A percentile compares a stretch with the other conserved stretches of the same genome.
phyloP scores from a whole-genome alignment of 2,888 invertebrate species.

The Epinotia ramella region DNA sequence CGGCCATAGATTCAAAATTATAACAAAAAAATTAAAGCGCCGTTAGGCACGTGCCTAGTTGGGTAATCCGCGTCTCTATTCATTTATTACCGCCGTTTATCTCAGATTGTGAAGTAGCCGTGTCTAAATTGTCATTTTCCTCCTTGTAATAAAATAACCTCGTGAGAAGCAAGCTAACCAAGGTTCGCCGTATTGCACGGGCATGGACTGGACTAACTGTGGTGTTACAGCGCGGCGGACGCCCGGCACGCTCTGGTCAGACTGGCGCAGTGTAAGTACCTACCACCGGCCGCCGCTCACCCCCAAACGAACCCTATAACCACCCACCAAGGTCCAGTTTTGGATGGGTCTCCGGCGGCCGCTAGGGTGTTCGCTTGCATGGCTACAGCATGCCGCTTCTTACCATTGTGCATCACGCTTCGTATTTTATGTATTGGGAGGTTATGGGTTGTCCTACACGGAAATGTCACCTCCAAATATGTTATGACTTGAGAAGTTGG shows the following conservation, averaged over 20 bases:
- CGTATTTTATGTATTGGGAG: slow-evolving; percentile 27
- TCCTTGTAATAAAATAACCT: not conserved
- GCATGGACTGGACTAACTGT: slow-evolving; percentile 51
- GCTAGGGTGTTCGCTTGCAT: slow-evolving; percentile 44
- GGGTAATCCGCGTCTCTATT: too few relatives aligned
- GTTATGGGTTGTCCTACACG: slow-evolving; percentile 19
- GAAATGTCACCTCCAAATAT: slow-evolving; percentile 29
- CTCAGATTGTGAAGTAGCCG: not conserved
- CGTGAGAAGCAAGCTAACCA: slow-evolving; percentile 33
- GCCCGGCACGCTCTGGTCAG: slow-evolving; percentile 96
- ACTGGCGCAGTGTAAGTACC: slow-evolving; percentile 95
- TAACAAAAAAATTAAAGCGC: too few relatives aligned
- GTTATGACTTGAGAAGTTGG: slow-evolving; percentile 22
- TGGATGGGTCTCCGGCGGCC: not conserved
- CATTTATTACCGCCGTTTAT: too few relatives aligned
- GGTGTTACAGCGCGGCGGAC: slow-evolving; percentile 79
- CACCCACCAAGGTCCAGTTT: slow-evolving; percentile 2
- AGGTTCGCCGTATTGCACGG: slow-evolving; percentile 14
- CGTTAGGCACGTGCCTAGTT: too few relatives aligned
- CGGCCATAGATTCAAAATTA: too few relatives aligned
- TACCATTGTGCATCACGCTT: slow-evolving; percentile 47
- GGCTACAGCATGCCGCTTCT: slow-evolving; percentile 54
- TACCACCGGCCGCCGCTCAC: not conserved
- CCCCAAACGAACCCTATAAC: slow-evolving; percentile 7
- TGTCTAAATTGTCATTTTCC: slow-evolving; percentile 3